These are phyloP conservation scores for Pristionchus maxplancki DNA, from an alignment of 2,888 invertebrate species.

Conservation along the genomic window DNA sequence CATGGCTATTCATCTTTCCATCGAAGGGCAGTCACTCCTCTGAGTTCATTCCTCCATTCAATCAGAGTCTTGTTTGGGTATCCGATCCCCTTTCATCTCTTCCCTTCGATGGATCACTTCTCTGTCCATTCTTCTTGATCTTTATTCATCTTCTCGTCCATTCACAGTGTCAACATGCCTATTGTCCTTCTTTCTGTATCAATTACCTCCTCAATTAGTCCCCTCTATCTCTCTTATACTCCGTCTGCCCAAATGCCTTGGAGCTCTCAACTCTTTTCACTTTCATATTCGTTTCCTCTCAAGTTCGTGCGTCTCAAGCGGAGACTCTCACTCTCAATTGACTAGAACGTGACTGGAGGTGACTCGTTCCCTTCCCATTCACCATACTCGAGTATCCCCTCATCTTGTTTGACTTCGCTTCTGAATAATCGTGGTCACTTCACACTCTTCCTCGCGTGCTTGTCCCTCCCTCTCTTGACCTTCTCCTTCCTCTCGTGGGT, in stretches of 20 bases:
- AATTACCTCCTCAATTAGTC: slow-evolving; percentile 46
- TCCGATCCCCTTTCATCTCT: slow-evolving; percentile 8
- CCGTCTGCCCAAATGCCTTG: neutral
- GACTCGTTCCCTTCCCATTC: neutral
- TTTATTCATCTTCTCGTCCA: slow-evolving; percentile 3
- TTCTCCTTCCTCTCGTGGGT: neutral
- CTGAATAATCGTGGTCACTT: slow-evolving; percentile 10
- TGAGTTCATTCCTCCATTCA: slow-evolving; percentile 33
- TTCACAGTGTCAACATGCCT: neutral
- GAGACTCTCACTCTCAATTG: neutral
- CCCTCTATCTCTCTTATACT: neutral
- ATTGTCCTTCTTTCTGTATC: slow-evolving; percentile 40
- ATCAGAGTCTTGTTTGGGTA: slow-evolving; percentile 39
- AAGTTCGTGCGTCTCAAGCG: slow-evolving; percentile 27
- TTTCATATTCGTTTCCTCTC: slow-evolving; percentile 35
- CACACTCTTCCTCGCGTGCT: neutral
- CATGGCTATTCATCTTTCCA: neutral
- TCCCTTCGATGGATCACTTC: neutral
- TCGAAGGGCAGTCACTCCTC: neutral
- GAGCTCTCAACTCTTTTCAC: slow-evolving; percentile 22
- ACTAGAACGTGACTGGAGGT: slow-evolving; percentile 41
- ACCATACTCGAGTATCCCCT: neutral
- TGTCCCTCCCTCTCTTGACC: slow-evolving; percentile 20
- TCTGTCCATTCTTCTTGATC: slow-evolving; percentile 8
- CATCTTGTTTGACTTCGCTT: slow-evolving; percentile 27